A percentile compares a stretch with the other conserved stretches of the same genome.
These are phyloP conservation scores for Scaptomyza hsui DNA, from an alignment of 1,140 invertebrate species.

Conservation along the genomic window DNA sequence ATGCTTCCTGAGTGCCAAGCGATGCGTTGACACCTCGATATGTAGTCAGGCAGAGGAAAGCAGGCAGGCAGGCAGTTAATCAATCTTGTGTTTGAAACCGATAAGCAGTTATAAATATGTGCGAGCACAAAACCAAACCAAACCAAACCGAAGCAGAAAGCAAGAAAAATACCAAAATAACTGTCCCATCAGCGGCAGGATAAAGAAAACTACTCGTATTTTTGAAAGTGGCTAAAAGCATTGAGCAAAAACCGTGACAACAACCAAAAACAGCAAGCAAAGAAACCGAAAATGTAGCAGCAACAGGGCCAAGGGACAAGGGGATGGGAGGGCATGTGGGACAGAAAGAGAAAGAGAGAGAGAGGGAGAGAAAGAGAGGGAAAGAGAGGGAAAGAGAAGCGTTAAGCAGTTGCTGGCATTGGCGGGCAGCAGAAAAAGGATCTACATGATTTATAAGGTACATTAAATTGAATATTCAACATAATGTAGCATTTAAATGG, in stretches of 20 bases:
- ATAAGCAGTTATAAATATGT: conserved; percentile 48
- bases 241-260: conserved; percentile 27
- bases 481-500: conserved; percentile 80
- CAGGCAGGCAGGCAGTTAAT: conserved; percentile 18
- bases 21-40: background rate
- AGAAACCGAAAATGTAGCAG: conserved; percentile 6
- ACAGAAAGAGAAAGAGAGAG: background rate
- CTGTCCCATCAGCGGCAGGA: conserved; percentile 22
- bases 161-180: conserved; percentile 11
- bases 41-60: background rate
- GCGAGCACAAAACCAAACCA: conserved; percentile 20
- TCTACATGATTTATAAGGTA: conserved; percentile 79
- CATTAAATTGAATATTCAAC: conserved; percentile 82
- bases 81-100: conserved; percentile 30
- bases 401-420: conserved; percentile 32
- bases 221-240: conserved; percentile 42
- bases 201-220: conserved; percentile 25
- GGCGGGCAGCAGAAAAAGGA: conserved; percentile 46
- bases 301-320: background rate
- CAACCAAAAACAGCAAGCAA: conserved; percentile 8
- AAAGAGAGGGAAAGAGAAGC: conserved; percentile 12
- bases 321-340: background rate
- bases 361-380: background rate
- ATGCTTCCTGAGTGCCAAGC: background rate
- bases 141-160: conserved; percentile 8